A percentile compares a stretch with the other conserved stretches of the same genome.
Evolutionary conservation across 2,113 vertebrate genomes (phyloP).

Genomic region (Pseudopodoces humilis): DNA sequence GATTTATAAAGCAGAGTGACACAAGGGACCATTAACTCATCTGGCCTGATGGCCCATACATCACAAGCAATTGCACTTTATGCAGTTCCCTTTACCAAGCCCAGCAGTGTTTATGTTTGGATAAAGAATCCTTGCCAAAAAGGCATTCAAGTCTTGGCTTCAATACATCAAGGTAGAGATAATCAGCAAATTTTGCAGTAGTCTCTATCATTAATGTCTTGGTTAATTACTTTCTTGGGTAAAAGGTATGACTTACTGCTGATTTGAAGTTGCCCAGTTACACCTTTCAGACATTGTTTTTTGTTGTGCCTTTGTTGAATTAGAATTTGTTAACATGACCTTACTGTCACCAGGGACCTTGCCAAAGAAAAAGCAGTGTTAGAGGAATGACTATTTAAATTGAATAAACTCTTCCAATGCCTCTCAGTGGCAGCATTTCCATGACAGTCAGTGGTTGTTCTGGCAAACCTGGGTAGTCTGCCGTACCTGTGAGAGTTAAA

Average conservation of each 20-base stretch:
- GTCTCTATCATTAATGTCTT: background rate
- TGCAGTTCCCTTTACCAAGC: background rate
- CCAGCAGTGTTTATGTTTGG: background rate
- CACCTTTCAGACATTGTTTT: background rate
- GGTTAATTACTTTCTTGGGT: background rate
- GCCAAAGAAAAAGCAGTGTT: background rate
- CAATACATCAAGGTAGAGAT: background rate
- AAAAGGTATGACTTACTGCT: background rate
- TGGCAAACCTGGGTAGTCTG: background rate
- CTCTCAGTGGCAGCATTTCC: background rate
- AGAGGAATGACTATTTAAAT: background rate
- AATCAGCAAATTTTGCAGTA: background rate
- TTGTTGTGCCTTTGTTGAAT: background rate
- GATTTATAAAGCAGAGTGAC: constrained; percentile 17
- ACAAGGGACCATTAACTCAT: constrained; percentile 3
- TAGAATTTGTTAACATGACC: background rate
- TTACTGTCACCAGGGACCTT: background rate
- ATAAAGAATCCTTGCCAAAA: constrained; percentile 16
- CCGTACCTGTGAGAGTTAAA: background rate
- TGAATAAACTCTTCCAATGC: background rate
- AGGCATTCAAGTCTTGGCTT: constrained; percentile 12
- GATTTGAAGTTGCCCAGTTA: background rate
- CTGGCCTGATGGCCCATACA: background rate
- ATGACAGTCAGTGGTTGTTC: background rate
- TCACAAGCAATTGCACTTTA: constrained; percentile 21